Percentiles rank a stretch among this genome's conserved stretches.
Evolutionary conservation across 1,140 invertebrate genomes (phyloP).

Genomic region (Anastrepha obliqua): DNA sequence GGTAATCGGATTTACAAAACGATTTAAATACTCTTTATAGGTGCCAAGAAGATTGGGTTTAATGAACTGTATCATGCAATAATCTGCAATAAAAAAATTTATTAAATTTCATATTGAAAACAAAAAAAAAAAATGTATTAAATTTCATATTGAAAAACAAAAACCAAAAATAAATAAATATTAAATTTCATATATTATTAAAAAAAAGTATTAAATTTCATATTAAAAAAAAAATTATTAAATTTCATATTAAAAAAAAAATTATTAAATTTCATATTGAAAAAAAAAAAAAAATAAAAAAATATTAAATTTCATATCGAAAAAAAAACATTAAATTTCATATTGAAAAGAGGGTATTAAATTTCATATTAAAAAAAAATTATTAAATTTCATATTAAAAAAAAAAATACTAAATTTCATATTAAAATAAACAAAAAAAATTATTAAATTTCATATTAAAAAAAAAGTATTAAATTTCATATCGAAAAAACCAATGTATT

Average conservation of each 20-base stretch:
- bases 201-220: background rate
- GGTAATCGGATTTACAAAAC: conserved; percentile 94
- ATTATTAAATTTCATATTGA: background rate
- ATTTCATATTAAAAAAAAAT: too few relatives aligned
- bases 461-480: too few relatives aligned
- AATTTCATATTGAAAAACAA: background rate
- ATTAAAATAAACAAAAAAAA: too few relatives aligned
- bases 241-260: too few relatives aligned
- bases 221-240: background rate
- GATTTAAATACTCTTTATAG: conserved; percentile 91
- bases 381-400: too few relatives aligned
- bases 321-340: background rate
- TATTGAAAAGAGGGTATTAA: too few relatives aligned
- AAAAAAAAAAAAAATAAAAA: background rate
- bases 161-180: background rate
- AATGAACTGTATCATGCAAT: conserved; percentile 97
- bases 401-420: too few relatives aligned
- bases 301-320: conserved; percentile 7
- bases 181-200: background rate
- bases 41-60: conserved; percentile 95
- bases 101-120: too few relatives aligned
- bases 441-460: too few relatives aligned
- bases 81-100: conserved; percentile 79
- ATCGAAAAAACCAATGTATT: too few relatives aligned
- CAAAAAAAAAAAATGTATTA: background rate